Evolutionary conservation across 1,140 invertebrate species (phyloP), one percentile per base, ranked within the genome.

Genomic region (Bombus sylvicola): DNA sequence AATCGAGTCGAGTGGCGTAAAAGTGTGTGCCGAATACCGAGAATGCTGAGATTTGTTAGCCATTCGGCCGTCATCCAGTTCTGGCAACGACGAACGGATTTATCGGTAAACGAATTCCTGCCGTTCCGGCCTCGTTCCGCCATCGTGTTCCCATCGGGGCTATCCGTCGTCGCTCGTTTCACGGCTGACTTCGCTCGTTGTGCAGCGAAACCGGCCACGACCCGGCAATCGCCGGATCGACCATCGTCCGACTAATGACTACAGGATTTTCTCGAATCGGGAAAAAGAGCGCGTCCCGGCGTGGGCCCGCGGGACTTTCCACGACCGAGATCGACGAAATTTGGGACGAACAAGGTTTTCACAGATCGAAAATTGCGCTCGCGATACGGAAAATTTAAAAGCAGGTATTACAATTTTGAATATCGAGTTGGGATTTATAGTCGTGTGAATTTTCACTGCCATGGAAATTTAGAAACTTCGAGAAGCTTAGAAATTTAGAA

Each of bases 31-130:
- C 34, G 62, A 68, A 83, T 83, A 15, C 72, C 22, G 66, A 37
- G 39, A 25, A 57, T 76, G 72, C 41, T 47, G 62, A 73, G 73
- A 43, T 83, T 76, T 76, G 72, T 75, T 66, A 43, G 28, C 81
- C 73, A 83, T 73, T 83, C 81, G 71, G 15, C 73, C 81, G 62
- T 83, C 81, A 53, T 83, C 43, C 81, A 76, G 81, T 68, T 83
- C 41, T 39, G 43, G 74, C 73, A 47, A 68, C 41, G 34, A 53
- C 43, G 37, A 78, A 59, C 75, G 75, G 74, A 83, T 83, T 77
- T 78, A 83, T 84, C 75, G 82, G 82, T 84, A 71, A 84, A 84
- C 82, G 82, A 79, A 84, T 71, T 79, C 64, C 75, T 57, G 37
- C 64, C 82, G 82, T 83, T 83, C 75, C 75, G 74, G 81, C 59